Conservation (phyloP, 2,113 vertebrate genomes). For the Montifringilla adamsi region DNA sequence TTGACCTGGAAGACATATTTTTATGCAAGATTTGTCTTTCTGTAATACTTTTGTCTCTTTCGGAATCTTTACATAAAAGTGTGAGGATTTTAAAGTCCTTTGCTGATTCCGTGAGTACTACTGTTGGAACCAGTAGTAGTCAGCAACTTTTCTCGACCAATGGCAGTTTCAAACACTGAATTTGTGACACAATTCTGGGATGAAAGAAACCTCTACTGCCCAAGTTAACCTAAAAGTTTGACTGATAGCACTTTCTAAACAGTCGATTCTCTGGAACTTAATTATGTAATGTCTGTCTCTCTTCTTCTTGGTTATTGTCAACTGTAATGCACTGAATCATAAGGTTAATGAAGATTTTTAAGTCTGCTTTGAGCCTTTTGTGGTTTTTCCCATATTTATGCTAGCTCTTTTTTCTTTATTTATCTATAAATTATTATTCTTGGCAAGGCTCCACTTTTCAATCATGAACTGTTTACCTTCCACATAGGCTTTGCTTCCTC, state of each 20-base stretch:
- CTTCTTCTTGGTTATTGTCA: conserved; percentile 62
- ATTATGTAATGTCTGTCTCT: conserved; percentile 1
- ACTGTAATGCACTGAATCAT: conserved; percentile 11
- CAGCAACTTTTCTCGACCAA: background rate
- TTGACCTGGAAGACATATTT: background rate
- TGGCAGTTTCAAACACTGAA: background rate
- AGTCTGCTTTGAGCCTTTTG: conserved; percentile 31
- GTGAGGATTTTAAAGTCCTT: background rate
- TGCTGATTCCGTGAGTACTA: background rate
- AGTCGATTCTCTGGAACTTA: background rate
- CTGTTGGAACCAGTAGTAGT: background rate
- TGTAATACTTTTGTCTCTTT: background rate
- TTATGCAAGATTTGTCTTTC: background rate
- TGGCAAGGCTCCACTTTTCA: conserved; percentile 55
- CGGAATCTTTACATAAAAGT: background rate
- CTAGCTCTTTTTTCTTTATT: conserved; percentile 64
- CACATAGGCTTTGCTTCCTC: conserved; percentile 52
- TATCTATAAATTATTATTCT: conserved; percentile 69
- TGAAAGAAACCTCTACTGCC: background rate
- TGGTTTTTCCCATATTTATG: conserved; percentile 53
- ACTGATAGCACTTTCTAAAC: background rate
- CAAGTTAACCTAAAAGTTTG: conserved; percentile 40
- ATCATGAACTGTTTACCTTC: conserved; percentile 60
- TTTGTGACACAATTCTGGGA: background rate
- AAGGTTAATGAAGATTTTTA: background rate